phyloP scores from a whole-genome alignment of 2,113 vertebrate genomes.

The Heterocephalus glaber region DNA sequence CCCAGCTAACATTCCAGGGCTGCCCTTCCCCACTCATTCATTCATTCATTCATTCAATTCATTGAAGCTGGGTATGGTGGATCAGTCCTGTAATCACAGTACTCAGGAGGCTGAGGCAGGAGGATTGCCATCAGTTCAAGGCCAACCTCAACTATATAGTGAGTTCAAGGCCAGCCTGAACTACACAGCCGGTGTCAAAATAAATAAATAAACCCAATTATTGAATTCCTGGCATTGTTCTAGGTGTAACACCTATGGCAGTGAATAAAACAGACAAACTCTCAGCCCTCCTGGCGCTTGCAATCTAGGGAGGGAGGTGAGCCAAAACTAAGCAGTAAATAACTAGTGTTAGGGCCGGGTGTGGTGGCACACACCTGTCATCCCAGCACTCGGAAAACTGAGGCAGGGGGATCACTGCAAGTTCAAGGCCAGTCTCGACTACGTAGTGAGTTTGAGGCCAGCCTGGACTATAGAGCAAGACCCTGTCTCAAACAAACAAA shows the following conservation, averaged over 20 bases:
- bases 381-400: neutral
- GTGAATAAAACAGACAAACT: neutral
- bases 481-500: neutral
- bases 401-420: neutral
- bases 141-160: neutral
- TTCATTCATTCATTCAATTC: neutral
- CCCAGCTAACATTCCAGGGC: neutral
- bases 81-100: neutral
- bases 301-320: neutral
- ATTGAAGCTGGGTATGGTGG: neutral
- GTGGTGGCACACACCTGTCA: neutral
- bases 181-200: neutral
- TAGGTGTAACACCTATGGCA: neutral
- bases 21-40: neutral
- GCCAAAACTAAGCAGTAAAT: neutral
- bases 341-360: neutral
- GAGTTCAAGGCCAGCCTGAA: neutral
- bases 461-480: neutral
- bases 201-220: neutral
- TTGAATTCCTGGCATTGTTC: neutral
- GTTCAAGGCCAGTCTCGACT: neutral
- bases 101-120: neutral
- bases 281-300: neutral
- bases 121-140: neutral
- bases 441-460: neutral